These are phyloP conservation scores for Microtus ochrogaster DNA, from an alignment of 2,113 vertebrate genomes.

Conservation along the genomic window DNA sequence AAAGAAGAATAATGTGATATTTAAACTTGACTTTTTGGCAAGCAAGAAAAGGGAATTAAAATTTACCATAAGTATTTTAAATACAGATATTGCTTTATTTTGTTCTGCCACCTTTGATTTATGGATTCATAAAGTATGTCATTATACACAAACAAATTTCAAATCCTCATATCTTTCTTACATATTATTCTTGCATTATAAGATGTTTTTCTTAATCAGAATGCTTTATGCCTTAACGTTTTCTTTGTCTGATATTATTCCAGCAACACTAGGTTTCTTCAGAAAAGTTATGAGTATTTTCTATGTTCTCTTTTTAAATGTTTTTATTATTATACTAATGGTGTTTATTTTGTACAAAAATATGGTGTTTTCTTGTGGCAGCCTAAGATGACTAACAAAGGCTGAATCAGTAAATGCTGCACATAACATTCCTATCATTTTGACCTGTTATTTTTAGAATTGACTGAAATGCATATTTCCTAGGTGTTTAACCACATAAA, in stretches of 20 bases:
- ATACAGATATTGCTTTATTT: not conserved
- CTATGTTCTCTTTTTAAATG: not conserved
- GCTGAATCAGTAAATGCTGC: not conserved
- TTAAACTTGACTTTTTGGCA: not conserved
- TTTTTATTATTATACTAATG: not conserved
- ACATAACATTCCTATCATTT: constrained; percentile 27
- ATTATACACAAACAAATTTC: not conserved
- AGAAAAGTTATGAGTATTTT: not conserved
- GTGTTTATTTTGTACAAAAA: not conserved
- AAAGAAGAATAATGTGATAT: not conserved
- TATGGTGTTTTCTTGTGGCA: not conserved
- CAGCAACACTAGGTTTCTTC: not conserved
- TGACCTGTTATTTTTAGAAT: not conserved
- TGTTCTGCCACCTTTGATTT: not conserved
- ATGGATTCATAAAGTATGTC: not conserved
- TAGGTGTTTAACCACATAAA: not conserved
- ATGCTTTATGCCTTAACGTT: not conserved
- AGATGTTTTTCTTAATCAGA: constrained; percentile 30
- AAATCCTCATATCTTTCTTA: not conserved
- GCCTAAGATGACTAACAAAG: not conserved
- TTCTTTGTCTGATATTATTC: not conserved
- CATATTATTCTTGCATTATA: not conserved
- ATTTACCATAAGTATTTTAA: constrained; percentile 16
- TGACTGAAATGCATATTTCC: not conserved
- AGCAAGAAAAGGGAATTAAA: constrained; percentile 35